Evolutionary conservation across 2,797 vertebrate genomes (phyloP).

Genomic region (Merluccius polli): DNA sequence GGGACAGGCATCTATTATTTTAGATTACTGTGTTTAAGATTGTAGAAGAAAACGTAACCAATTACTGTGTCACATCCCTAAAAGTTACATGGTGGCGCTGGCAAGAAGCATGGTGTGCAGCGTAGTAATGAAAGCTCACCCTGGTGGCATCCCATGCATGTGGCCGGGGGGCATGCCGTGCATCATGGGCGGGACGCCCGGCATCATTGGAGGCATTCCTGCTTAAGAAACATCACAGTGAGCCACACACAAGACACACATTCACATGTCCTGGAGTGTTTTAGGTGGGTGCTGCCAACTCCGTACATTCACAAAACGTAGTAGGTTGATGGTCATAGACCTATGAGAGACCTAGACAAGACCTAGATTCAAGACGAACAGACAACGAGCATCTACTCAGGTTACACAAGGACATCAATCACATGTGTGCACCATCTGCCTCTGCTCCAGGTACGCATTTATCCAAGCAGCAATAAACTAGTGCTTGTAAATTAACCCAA

Average conservation of each 20-base stretch:
- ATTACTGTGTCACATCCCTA: too few species aligned
- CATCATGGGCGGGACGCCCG: conserved; percentile 95
- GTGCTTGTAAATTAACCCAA: not conserved
- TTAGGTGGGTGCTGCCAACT: not conserved
- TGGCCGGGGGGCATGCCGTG: conserved; percentile 90
- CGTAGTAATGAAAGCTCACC: conserved; percentile 68
- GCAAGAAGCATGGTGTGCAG: too few species aligned
- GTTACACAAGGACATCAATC: not conserved
- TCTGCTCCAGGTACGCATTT: not conserved
- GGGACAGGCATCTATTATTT: too few species aligned
- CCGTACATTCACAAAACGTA: not conserved
- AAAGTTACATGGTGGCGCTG: too few species aligned
- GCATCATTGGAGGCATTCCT: conserved; percentile 98
- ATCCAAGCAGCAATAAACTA: not conserved
- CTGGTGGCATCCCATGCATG: conserved; percentile 96
- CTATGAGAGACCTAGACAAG: too few species aligned
- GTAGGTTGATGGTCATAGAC: not conserved
- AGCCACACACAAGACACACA: conserved; percentile 1
- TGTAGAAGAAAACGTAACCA: too few species aligned
- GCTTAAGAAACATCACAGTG: conserved; percentile 28
- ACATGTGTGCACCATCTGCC: not conserved
- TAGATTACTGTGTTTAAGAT: too few species aligned
- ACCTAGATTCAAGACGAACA: not conserved
- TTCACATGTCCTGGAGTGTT: not conserved
- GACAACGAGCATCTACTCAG: not conserved